Conservation (phyloP, 2,113 vertebrate genomes). For the Gymnorhina tibicen region DNA sequence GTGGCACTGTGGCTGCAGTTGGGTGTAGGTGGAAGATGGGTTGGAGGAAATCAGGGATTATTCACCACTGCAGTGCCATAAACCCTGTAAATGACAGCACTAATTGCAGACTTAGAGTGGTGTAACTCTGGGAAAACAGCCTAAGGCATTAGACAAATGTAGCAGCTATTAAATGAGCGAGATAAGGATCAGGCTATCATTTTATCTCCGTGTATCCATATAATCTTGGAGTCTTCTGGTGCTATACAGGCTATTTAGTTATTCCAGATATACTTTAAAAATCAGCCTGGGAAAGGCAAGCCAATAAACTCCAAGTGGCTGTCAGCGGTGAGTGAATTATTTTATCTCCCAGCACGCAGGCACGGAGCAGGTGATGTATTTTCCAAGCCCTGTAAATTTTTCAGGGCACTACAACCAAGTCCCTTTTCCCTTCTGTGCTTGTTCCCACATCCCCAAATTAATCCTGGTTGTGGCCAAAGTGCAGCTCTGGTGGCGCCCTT, state of each 20-base stretch:
- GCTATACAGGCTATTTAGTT: neutral
- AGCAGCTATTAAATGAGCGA: neutral
- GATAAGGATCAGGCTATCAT: neutral
- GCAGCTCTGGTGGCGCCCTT: neutral
- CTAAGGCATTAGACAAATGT: neutral
- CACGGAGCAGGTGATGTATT: neutral
- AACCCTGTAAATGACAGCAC: neutral
- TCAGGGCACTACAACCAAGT: neutral
- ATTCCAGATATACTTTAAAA: neutral
- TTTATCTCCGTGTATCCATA: neutral
- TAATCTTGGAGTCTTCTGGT: neutral
- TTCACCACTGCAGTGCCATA: neutral
- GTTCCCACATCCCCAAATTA: neutral
- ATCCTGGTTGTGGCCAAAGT: neutral
- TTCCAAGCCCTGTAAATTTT: neutral
- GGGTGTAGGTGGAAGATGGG: neutral
- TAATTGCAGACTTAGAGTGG: neutral
- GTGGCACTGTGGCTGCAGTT: neutral
- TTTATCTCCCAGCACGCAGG: neutral
- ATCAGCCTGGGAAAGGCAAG: neutral
- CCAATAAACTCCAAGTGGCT: neutral
- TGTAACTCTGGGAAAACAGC: neutral
- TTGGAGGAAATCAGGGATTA: neutral
- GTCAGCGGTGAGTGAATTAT: neutral
- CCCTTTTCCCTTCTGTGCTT: neutral